phyloP scores from a whole-genome alignment of 30 jellyfish, hydroid and myxozoan genomes.

The Phacellophora camtschatica region DNA sequence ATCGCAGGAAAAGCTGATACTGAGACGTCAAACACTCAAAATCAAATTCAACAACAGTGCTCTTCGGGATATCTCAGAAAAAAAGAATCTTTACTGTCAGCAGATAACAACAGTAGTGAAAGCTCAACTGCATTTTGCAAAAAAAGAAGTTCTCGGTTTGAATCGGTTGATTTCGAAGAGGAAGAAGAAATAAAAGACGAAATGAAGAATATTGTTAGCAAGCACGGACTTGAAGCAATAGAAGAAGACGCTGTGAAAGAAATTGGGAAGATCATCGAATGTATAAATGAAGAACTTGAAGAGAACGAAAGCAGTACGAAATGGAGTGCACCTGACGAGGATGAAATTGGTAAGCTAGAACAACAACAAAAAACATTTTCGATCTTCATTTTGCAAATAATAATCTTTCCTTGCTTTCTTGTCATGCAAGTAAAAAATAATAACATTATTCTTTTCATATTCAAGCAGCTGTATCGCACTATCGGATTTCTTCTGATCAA shows the following conservation, averaged over 20 bases:
- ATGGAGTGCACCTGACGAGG: too few relatives aligned
- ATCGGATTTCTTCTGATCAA: not conserved
- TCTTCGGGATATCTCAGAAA: too few relatives aligned
- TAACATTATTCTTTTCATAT: not conserved
- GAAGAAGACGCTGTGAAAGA: constrained; percentile 43
- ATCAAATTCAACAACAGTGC: too few relatives aligned
- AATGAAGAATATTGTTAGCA: not conserved
- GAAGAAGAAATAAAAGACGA: constrained; percentile 45
- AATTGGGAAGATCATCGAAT: not conserved
- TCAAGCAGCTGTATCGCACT: not conserved
- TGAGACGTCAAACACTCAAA: too few relatives aligned
- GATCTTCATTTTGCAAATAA: not conserved
- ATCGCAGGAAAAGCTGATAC: too few relatives aligned
- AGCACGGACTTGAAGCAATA: constrained; percentile 36
- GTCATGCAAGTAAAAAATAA: not conserved
- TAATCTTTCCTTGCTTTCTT: too few relatives aligned
- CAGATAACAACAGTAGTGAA: constrained; percentile 2
- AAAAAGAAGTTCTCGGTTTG: constrained; percentile 53
- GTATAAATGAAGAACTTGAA: constrained; percentile 10
- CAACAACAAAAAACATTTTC: not conserved
- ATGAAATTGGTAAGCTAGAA: not conserved
- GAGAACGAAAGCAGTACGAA: too few relatives aligned
- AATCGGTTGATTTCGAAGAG: constrained; percentile 16
- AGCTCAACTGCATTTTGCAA: constrained; percentile 16
- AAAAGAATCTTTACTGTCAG: too few relatives aligned